Evolutionary conservation across 2,113 vertebrate species (phyloP).

Genomic region (Perca flavescens): DNA sequence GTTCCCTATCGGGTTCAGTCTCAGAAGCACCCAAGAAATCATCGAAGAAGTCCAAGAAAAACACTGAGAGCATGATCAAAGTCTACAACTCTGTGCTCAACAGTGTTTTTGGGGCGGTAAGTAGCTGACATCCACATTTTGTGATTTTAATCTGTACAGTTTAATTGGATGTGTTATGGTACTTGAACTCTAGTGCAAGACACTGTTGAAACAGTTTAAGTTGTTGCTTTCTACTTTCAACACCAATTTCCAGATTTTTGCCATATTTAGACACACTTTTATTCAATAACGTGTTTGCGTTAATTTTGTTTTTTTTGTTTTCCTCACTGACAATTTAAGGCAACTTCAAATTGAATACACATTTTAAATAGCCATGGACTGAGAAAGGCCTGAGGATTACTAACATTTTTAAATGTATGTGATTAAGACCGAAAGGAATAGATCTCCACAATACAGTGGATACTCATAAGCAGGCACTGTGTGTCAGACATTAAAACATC

Average conservation of each 20-base stretch:
- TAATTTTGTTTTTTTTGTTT: background rate
- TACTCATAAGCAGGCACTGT: background rate
- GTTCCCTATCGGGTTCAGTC: slow-evolving; percentile 52
- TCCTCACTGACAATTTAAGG: background rate
- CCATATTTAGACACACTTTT: background rate
- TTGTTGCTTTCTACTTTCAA: background rate
- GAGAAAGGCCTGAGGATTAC: background rate
- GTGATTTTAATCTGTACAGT: background rate
- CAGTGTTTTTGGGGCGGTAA: slow-evolving; percentile 84
- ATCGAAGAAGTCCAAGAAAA: slow-evolving; percentile 76
- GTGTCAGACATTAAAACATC: background rate
- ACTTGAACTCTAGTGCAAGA: background rate
- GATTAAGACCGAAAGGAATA: background rate
- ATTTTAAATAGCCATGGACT: too few relatives aligned
- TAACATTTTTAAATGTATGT: background rate
- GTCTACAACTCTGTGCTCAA: slow-evolving; percentile 81
- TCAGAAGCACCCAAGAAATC: slow-evolving; percentile 72
- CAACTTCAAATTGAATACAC: background rate
- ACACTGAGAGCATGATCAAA: slow-evolving; percentile 77
- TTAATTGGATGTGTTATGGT: background rate
- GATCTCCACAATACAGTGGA: background rate
- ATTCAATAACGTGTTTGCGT: background rate
- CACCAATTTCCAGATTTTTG: background rate
- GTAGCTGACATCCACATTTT: background rate
- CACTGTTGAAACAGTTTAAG: background rate